Evolutionary conservation across 2,888 invertebrate species (phyloP).

Genomic region (Ferrisia virgata): DNA sequence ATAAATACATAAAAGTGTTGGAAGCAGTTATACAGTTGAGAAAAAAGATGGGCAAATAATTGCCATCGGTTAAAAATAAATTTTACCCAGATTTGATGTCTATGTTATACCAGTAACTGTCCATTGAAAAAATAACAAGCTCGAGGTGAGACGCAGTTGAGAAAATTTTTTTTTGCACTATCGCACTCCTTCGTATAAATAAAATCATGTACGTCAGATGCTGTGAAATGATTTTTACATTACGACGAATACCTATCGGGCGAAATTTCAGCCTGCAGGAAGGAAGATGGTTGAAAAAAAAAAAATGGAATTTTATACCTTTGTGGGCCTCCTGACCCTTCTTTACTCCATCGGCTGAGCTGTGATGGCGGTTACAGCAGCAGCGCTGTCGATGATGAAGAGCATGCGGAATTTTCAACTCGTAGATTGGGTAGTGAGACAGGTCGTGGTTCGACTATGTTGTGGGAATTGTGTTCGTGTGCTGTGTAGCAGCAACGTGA

Average conservation of each 20-base stretch:
- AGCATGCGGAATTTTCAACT: background rate
- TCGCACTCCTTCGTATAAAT: background rate
- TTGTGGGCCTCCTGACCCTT: background rate
- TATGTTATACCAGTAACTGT: background rate
- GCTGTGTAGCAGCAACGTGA: background rate
- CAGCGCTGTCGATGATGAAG: background rate
- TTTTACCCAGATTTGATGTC: background rate
- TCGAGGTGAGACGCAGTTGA: background rate
- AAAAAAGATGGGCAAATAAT: background rate
- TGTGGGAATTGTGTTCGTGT: background rate
- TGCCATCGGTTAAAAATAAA: background rate
- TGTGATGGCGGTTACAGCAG: background rate
- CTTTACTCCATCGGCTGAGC: background rate
- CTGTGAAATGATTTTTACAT: background rate
- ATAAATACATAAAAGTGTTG: too few species aligned
- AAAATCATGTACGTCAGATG: background rate
- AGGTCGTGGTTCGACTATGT: background rate
- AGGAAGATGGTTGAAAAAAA: background rate
- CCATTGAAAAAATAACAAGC: background rate
- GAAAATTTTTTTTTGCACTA: background rate
- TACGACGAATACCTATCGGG: background rate
- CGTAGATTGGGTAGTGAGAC: background rate
- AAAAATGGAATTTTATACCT: background rate
- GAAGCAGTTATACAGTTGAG: background rate
- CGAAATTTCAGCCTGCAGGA: background rate